Conservation (phyloP, 2,888 invertebrate genomes). For the Leucophenga montana region DNA sequence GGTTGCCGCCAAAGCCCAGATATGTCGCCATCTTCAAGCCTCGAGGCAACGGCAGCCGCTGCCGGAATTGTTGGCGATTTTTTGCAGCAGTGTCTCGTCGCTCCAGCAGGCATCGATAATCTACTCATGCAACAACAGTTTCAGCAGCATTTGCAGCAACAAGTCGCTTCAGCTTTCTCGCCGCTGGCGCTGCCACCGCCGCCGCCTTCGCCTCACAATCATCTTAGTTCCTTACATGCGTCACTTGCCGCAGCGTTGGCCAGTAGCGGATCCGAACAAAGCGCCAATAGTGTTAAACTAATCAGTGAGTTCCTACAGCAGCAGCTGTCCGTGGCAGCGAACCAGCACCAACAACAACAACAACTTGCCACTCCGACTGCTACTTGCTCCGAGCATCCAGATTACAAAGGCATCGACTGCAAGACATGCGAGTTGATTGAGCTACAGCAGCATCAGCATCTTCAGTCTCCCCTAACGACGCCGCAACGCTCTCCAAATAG, state of each 20-base stretch:
- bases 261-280: constrained; percentile 48
- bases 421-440: constrained; percentile 71
- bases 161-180: constrained; percentile 34
- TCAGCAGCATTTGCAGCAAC: constrained; percentile 26
- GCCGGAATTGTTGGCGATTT: constrained; percentile 40
- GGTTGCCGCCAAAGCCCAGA: constrained; percentile 26
- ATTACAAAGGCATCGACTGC: constrained; percentile 70
- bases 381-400: constrained; percentile 68
- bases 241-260: constrained; percentile 64
- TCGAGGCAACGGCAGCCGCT: constrained; percentile 22
- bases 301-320: constrained; percentile 72
- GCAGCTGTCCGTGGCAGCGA: constrained; percentile 49
- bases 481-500: constrained; percentile 45
- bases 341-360: constrained; percentile 53
- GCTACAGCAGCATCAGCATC: constrained; percentile 52
- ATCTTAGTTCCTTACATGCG: constrained; percentile 67
- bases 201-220: constrained; percentile 41
- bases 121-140: constrained; percentile 42
- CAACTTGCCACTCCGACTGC: constrained; percentile 46
- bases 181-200: constrained; percentile 43
- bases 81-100: constrained; percentile 34
- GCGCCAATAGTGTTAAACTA: constrained; percentile 64
- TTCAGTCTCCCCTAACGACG: constrained; percentile 55
- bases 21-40: constrained; percentile 38
- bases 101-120: constrained; percentile 31